phyloP scores from a whole-genome alignment of 2,888 invertebrate genomes.

The Drosophila greeni region DNA sequence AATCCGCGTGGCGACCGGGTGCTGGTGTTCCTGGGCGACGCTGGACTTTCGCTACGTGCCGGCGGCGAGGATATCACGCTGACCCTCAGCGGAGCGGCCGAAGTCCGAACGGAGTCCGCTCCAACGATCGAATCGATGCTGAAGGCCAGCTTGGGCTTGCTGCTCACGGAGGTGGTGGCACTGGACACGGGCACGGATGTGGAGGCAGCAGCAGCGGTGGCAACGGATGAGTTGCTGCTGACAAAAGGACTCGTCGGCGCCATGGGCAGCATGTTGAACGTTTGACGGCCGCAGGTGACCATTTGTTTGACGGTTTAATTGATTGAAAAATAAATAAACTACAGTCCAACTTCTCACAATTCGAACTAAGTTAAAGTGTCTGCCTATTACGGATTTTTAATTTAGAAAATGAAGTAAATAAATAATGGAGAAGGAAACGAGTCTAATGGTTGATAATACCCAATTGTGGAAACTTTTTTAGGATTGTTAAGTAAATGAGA shows the following conservation, averaged over 20 bases:
- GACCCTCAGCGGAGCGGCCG: conserved; percentile 43
- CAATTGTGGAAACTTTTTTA: neutral
- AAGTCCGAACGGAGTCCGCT: conserved; percentile 33
- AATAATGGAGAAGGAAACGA: neutral
- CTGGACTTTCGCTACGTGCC: conserved; percentile 67
- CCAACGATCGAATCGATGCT: conserved; percentile 97
- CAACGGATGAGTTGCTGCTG: conserved; percentile 50
- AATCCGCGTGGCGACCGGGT: conserved; percentile 66
- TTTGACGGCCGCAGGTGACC: conserved; percentile 79
- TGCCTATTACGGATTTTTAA: no score
- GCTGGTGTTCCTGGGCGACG: conserved; percentile 44
- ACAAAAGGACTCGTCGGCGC: conserved; percentile 83
- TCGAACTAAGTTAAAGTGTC: conserved; percentile 9
- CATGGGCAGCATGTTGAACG: conserved; percentile 90
- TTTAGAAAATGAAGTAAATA: neutral
- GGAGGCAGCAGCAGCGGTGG: conserved; percentile 49
- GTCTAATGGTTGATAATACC: neutral
- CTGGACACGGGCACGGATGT: conserved; percentile 51
- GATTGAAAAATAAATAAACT: conserved; percentile 36
- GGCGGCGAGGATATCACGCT: conserved; percentile 66
- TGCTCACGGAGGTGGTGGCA: conserved; percentile 68
- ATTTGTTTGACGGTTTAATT: conserved; percentile 72
- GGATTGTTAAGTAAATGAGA: no score
- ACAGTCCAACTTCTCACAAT: conserved; percentile 1
- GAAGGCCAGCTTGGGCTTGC: conserved; percentile 95